Evolutionary conservation across 1,140 invertebrate genomes (phyloP).

Genomic region (Tribolium castaneum): DNA sequence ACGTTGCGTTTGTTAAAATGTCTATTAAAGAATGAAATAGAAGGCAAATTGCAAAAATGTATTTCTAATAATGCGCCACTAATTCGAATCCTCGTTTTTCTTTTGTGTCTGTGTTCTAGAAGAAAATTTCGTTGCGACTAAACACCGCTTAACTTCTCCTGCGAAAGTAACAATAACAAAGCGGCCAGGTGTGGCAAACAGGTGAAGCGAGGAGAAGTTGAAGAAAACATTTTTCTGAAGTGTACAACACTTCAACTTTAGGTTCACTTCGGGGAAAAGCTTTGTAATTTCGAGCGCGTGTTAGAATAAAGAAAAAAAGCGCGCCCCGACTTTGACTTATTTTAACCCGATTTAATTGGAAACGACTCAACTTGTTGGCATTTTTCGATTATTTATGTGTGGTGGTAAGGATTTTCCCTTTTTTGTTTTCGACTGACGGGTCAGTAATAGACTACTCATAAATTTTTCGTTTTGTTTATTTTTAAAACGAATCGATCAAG

Average conservation of each 20-base stretch:
- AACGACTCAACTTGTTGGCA: too few relatives aligned
- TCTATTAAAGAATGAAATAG: too few relatives aligned
- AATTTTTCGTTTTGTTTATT: background rate
- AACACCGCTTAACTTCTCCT: background rate
- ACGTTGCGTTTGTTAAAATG: too few relatives aligned
- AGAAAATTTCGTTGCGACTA: background rate
- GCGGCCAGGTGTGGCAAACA: constrained; percentile 5
- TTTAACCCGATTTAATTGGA: too few relatives aligned
- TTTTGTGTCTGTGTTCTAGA: background rate
- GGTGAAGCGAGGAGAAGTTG: background rate
- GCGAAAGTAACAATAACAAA: constrained; percentile 16
- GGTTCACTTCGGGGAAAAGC: background rate
- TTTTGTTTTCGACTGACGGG: background rate
- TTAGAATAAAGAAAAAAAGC: background rate
- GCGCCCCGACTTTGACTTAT: background rate
- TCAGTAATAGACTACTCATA: background rate
- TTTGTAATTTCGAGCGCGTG: background rate
- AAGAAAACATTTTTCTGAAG: constrained; percentile 2
- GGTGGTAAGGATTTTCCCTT: background rate
- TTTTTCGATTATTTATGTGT: background rate
- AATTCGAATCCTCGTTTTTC: background rate
- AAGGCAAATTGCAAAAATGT: too few relatives aligned
- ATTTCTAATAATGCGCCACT: background rate
- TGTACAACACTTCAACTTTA: background rate
- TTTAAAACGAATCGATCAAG: background rate